Evolutionary conservation across 2,113 vertebrate genomes (phyloP).

Genomic region (Meleagris gallopavo): DNA sequence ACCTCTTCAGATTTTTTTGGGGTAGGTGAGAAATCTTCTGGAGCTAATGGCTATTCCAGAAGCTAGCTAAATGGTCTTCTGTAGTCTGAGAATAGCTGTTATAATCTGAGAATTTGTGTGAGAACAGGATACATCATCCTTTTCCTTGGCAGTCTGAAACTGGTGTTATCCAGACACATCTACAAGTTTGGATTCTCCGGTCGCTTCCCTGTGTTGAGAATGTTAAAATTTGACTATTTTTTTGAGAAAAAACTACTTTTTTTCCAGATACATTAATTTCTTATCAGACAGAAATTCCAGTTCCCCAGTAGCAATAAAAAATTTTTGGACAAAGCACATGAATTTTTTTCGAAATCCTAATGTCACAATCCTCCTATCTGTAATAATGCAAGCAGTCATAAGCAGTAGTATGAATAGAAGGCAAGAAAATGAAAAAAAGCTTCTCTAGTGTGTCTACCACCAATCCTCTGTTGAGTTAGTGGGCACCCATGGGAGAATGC

Average conservation of each 20-base stretch:
- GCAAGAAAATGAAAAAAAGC: not conserved
- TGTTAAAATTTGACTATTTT: not conserved
- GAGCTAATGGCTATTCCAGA: fast-evolving
- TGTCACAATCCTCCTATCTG: not conserved
- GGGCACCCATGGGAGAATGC: fast-evolving
- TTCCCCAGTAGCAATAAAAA: not conserved
- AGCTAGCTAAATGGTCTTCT: fast-evolving
- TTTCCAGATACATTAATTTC: fast-evolving
- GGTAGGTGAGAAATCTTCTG: not conserved
- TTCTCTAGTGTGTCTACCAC: not conserved
- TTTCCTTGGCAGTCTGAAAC: not conserved
- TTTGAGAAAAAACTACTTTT: not conserved
- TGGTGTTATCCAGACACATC: fast-evolving
- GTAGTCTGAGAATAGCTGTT: not conserved
- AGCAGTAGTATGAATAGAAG: not conserved
- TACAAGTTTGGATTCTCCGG: not conserved
- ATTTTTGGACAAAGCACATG: fast-evolving
- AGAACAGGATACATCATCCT: fast-evolving
- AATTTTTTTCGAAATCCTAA: fast-evolving
- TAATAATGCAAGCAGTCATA: not conserved
- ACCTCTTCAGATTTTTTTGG: not conserved
- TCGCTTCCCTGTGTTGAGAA: not conserved
- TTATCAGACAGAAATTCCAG: not conserved
- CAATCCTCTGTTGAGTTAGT: not conserved
- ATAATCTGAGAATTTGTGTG: fast-evolving